Evolutionary conservation across 2,113 vertebrate species (phyloP), one percentile per base, ranked within the genome.

Genomic region (Centropus unirufus): DNA sequence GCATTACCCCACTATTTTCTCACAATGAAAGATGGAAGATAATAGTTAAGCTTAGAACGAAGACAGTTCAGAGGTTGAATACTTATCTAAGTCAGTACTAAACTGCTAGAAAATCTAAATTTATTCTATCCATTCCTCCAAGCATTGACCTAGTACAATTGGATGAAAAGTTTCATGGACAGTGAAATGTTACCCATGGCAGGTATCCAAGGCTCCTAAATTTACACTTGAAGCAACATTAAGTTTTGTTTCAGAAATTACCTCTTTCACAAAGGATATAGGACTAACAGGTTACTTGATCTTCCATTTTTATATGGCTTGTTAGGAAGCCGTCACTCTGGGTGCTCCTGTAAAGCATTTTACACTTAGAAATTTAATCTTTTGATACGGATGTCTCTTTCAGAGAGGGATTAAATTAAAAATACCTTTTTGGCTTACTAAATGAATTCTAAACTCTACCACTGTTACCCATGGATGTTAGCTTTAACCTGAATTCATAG

Each of bases 191-290:
- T 67, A 46, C 23, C 6, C 3, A 29, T 32, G 14, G 21, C 29
- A 74, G 46, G 17, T 62, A 51, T 32, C 12, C 11, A 21, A 46
- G 9, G 9, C 1, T 72, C 15, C 40, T 55, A 62, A 13, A 55
- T 30, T 34, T 67, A 8, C 14, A 23, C 9, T n/a, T 77, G 32
- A 57, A 79, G 6, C 0, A 3, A 19, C 2, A 18, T 20, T 55
- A 55, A 16, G 4, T 58, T 79, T 58, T 59, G 9, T 42, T 42
- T 54, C 74, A 49, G 16, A 75, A 83, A 22, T 21, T 4, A 32
- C 2, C 6, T 5, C 14, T 55, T 32, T 1, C 19, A 61, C 51
- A 62, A 74, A 51, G 1, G 0, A 32, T 29, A 7, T 21, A 59
- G 3, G 26, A 15, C 12, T 32, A 74, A 40, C 17, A 57, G 8